Evolutionary conservation across 2,888 invertebrate genomes (phyloP), one percentile per base, ranked within the genome.

Genomic region (Stenolophus ochropezus): DNA sequence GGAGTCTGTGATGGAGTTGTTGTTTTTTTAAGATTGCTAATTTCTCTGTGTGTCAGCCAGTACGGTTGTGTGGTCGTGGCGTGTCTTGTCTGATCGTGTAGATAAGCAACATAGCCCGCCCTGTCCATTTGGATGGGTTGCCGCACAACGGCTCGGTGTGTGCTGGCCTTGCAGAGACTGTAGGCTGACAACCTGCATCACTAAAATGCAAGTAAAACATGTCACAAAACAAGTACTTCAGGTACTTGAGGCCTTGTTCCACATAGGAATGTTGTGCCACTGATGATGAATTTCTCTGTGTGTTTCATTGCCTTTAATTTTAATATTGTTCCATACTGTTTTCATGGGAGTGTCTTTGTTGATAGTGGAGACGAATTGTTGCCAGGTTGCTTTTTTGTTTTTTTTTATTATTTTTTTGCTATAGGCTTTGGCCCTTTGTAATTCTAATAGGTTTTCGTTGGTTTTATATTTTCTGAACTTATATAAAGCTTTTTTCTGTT

Each of bases 381-480:
- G 27, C 42, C 76, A 76, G 11, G 58, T 58, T 18, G 25, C 11
- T 58, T 76, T 33, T 75, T 75, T 75, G 5, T 4, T 6, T 49
- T 25, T 18, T 16, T 21, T 5, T 1, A 75, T 27, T 16, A 56
- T 75, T 53, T 49, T 51, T 25, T 33, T 75, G 14, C 25, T 11
- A 23, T 27, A 27, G 6, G 76, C 61, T 42, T 33, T 27, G 11
- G 18, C n/a, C 47, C 21, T 56, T 21, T 76, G 53, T 27, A 76
- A 47, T 16, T 58, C 56, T 33, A 58, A 20, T 20, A 56, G 20
- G 18, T 76, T 76, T 76, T 56, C 56, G 6, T 56, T 18, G 18
- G 1, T 56, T 1, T 56, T 75, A 4, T 75, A 16, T 75, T 75
- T 75, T 25, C 23, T 75, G 56, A 33, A 75, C 16, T 47, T 74